Evolutionary conservation across 2,113 vertebrate species (phyloP).

Genomic region (Pluvianellus socialis): DNA sequence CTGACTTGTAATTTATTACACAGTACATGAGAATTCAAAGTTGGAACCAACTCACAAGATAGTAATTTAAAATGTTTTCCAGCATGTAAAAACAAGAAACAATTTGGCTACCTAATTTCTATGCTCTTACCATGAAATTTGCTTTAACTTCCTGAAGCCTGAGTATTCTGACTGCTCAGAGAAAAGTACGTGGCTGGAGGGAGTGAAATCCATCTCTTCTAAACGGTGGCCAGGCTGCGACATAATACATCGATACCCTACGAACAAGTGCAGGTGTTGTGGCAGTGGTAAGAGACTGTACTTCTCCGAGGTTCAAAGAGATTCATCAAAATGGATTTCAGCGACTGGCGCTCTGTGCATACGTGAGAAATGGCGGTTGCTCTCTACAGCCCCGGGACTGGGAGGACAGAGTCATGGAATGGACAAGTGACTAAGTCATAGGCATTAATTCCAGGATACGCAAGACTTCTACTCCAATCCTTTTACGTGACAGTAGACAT

Average conservation of each 20-base stretch:
- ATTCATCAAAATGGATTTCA: background rate
- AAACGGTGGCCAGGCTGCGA: background rate
- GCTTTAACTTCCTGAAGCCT: background rate
- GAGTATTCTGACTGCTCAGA: background rate
- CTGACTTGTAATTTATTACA: background rate
- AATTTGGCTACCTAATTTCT: background rate
- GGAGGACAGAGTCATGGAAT: background rate
- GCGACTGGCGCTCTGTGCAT: background rate
- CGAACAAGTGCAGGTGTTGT: background rate
- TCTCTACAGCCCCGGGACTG: background rate
- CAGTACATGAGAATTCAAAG: background rate
- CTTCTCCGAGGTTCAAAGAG: background rate
- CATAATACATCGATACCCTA: fast-evolving
- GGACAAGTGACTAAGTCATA: background rate
- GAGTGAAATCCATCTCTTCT: background rate
- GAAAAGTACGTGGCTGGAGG: background rate
- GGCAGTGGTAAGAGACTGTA: background rate
- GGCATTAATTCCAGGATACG: background rate
- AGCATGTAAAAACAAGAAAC: background rate
- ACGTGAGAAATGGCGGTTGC: background rate
- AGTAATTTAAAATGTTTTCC: background rate
- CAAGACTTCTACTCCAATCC: background rate
- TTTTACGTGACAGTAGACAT: background rate
- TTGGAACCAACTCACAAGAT: background rate
- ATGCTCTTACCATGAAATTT: background rate